These are phyloP conservation scores for Ochropleura leucogaster DNA, from an alignment of 2,888 invertebrate genomes.

Conservation along the genomic window DNA sequence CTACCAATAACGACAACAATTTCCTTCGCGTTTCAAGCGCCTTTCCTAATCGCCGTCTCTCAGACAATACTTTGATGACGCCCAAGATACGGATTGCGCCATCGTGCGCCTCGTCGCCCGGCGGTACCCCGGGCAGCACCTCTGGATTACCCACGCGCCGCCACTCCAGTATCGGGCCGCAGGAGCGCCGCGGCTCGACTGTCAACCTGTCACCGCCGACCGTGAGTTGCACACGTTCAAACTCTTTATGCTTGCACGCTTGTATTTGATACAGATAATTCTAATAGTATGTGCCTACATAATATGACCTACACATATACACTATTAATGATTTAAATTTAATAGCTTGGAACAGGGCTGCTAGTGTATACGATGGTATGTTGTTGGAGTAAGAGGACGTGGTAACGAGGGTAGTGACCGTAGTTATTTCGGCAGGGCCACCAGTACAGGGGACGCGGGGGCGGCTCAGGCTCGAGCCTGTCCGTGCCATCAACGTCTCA, in stretches of 20 bases:
- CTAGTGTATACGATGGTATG: constrained; percentile 50
- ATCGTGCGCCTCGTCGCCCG: constrained; percentile 96
- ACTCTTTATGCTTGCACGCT: constrained; percentile 62
- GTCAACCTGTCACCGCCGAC: constrained; percentile 97
- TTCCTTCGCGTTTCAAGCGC: constrained; percentile 96
- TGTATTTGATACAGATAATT: constrained; percentile 52
- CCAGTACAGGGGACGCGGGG: constrained; percentile 92
- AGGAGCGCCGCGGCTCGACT: constrained; percentile 95
- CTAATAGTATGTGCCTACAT: constrained; percentile 52
- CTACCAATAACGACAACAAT: constrained; percentile 95
- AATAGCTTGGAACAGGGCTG: constrained; percentile 58
- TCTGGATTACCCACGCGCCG: constrained; percentile 95
- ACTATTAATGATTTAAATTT: constrained; percentile 48
- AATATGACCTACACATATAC: constrained; percentile 47
- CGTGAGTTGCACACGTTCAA: constrained; percentile 90
- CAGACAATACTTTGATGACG: constrained; percentile 97
- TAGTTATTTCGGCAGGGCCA: constrained; percentile 90
- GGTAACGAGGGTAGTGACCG: constrained; percentile 77
- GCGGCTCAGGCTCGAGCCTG: constrained; percentile 95
- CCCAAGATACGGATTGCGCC: constrained; percentile 97
- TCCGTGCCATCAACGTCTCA: constrained; percentile 95
- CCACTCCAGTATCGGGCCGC: constrained; percentile 97
- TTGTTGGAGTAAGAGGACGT: constrained; percentile 51
- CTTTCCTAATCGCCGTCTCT: constrained; percentile 96
- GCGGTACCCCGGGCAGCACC: constrained; percentile 93